Evolutionary conservation across 2,113 vertebrate genomes (phyloP), one percentile per base, ranked within the genome.

Genomic region (Melanostigma gelatinosum): DNA sequence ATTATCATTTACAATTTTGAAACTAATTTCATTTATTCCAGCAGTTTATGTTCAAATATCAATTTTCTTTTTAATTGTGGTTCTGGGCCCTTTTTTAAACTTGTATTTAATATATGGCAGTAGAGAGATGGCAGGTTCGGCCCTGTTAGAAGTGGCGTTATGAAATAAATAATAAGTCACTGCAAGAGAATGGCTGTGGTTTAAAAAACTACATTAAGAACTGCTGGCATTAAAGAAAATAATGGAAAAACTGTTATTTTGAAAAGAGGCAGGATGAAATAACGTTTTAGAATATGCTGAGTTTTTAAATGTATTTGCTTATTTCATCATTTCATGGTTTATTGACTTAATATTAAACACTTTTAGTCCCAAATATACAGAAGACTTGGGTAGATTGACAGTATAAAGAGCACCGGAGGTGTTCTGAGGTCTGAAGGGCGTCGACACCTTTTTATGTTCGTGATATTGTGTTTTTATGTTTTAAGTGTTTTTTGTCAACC

Each of bases 401-500:
- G 27, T 60, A 29, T 38, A 16, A 50, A 50, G 32, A 20, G 9
- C 42, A 18, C 63, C 2, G 27, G 16, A 55, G 16, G 34, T 58
- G 32, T 27, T 69, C 42, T 20, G 64, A 50, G 55, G n/a, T 52
- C 18, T 58, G 69, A 27, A 50, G 22, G 4, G 29, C 54, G 38
- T 27, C 42, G 38, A 1, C 22, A 69, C 22, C 27, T 27, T 36
- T 32, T 57, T 15, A 52, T 0, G 10, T 8, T 2, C 8, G 48
- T 72, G 40, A 52, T 27, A 9, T 27, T 46, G 7, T 57, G 6
- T 4, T 68, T 32, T 20, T 34, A 36, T 40, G 7, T 67, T 11
- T 0, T 8, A 27, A 1, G 27, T 69, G 42, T 81, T 60, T 50
- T 84, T 74, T 75, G 80, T 78, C 72, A 64, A 64, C 64, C 77